Evolutionary conservation across 64 coral and sea anemone species (phyloP), one percentile per base, ranked within the genome.

Genomic region (Stylophora pistillata): DNA sequence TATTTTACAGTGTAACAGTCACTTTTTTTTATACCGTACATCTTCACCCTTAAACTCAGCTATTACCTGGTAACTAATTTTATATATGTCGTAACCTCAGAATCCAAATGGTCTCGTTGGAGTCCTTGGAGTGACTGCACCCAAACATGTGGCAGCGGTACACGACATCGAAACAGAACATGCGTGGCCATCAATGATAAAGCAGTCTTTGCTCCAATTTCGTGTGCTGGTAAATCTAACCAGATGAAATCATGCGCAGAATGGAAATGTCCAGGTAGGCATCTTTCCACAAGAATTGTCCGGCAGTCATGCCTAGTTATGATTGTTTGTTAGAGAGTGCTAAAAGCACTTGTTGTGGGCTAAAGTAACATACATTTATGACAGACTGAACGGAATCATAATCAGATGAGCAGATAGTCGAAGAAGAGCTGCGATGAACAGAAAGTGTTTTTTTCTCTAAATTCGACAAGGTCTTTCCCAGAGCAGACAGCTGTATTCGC

Each of bases 201-300:
- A n/a, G 3, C 66, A 71, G 10, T 30, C 54, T 56, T 55, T 13
- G 25, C 64, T 86, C 71, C 83, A 12, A 27, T 70, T 21, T 86
- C 58, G 15, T 86, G 83, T 47, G 83, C 83, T 52, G 83, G 83
- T 20, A 86, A 86, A 86, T 20, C 83, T 26, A 33, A 66, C 5
- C 63, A 66, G 16, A 52, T 25, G 9, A 86, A 72, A 47, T 27
- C 18, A 16, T 86, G 83, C 60, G 62, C 83, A 31, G 31, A 86
- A n/a, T 86, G 83, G 83, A 72, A 47, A 5, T 86, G 83, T 53
- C 83, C 83, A 71, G 62, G 83, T 86, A 14, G 21, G 21, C 11
- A 32, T 29, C 52, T n/a, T 14, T 14, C n/a, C n/a, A 4, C n/a
- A 15, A 41, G 37, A 41, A 41, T 41, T 41, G 37, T 41, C 37